These are phyloP conservation scores for Pyrrhosoma nymphula DNA, from an alignment of 2,888 invertebrate genomes.

Conservation along the genomic window DNA sequence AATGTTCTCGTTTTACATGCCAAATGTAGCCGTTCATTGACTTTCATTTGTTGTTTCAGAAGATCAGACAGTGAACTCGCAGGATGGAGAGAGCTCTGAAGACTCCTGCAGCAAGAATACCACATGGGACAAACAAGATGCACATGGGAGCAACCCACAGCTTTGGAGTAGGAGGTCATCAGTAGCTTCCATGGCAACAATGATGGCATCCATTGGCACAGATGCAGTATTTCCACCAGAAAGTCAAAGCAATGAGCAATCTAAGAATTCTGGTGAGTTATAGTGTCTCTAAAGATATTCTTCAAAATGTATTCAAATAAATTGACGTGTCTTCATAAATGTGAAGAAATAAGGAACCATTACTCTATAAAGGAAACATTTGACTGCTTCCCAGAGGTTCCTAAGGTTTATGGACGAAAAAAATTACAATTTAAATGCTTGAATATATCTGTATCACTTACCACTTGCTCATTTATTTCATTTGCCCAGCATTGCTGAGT, in stretches of 20 bases:
- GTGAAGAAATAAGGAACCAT: no score
- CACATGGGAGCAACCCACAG: background rate
- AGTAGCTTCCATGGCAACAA: conserved; percentile 10
- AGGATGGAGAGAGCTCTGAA: conserved; percentile 30
- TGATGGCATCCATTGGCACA: conserved; percentile 46
- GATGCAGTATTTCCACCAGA: conserved; percentile 29
- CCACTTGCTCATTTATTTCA: background rate
- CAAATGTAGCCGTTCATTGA: no score
- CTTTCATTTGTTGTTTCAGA: background rate
- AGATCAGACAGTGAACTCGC: background rate
- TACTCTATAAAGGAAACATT: no score
- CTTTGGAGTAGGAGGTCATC: conserved; percentile 15
- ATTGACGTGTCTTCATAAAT: no score
- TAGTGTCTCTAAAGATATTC: background rate
- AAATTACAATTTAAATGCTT: no score
- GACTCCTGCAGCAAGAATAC: background rate
- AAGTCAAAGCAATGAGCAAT: background rate
- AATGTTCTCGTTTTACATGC: no score
- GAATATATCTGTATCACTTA: no score
- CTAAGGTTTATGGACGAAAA: no score
- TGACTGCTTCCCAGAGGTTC: no score
- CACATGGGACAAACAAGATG: background rate
- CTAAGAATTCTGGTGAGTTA: background rate
- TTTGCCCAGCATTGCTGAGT: conserved; percentile 76
- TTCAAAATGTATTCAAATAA: no score